Percentiles rank a stretch among this genome's conserved stretches.
These are phyloP conservation scores for Anthrax anthrax DNA, from an alignment of 2,888 invertebrate genomes.

Conservation along the genomic window DNA sequence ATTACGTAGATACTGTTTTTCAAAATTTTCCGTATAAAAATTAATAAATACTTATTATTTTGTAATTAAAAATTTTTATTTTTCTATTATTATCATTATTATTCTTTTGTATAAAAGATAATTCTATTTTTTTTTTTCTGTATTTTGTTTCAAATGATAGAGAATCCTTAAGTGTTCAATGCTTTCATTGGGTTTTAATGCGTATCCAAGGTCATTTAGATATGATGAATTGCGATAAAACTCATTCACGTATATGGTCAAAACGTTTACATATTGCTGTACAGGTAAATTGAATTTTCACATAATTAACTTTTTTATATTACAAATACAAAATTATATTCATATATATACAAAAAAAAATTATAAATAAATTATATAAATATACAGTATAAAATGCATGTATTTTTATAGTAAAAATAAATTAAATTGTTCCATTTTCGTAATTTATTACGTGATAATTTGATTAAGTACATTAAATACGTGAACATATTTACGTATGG, in stretches of 20 bases:
- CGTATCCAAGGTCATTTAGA: constrained; percentile 73
- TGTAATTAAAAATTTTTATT: background rate
- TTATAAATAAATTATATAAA: too few species aligned
- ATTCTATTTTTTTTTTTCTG: constrained; percentile 11
- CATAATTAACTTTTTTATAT: too few species aligned
- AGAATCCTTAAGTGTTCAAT: constrained; percentile 82
- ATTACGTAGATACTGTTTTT: too few species aligned
- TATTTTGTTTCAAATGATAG: constrained; percentile 39
- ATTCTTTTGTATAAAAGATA: background rate
- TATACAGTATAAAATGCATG: too few species aligned
- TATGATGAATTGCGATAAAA: constrained; percentile 75
- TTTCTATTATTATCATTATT: background rate
- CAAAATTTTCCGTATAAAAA: too few species aligned
- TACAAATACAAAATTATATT: too few species aligned
- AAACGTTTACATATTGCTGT: constrained; percentile 73
- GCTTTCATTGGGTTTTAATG: constrained; percentile 72
- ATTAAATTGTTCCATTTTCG: too few species aligned
- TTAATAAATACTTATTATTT: too few species aligned
- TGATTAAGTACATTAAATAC: too few species aligned
- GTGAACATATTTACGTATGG: constrained; percentile 12
- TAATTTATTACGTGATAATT: background rate
- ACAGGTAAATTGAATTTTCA: constrained; percentile 23
- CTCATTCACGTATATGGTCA: constrained; percentile 68
- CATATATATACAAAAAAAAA: too few species aligned
- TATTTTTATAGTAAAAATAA: too few species aligned